Evolutionary conservation across 2,797 vertebrate species (phyloP).

Genomic region (Schizopygopsis malacanthus): DNA sequence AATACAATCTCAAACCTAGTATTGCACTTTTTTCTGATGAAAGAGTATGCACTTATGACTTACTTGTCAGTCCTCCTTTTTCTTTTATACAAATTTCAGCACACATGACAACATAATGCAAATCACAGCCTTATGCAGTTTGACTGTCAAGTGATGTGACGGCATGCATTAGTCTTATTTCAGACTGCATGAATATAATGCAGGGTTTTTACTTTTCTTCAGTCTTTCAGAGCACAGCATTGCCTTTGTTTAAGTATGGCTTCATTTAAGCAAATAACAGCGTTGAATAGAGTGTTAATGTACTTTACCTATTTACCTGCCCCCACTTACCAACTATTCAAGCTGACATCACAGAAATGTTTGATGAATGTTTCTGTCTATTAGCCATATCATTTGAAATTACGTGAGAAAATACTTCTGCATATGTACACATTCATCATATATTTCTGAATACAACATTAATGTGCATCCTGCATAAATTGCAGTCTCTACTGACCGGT

Average conservation of each 20-base stretch:
- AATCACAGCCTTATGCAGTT: not conserved
- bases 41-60: not conserved
- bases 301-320: not conserved
- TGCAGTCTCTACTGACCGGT: constrained; percentile 69
- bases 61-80: not conserved
- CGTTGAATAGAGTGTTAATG: not conserved
- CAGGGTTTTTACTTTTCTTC: not conserved
- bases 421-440: not conserved
- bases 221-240: not conserved
- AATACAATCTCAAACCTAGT: not conserved
- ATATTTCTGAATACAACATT: constrained; percentile 3
- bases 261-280: not conserved
- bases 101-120: not conserved
- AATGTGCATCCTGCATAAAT: not conserved
- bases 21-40: not conserved
- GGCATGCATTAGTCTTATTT: not conserved
- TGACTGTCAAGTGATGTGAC: not conserved
- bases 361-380: not conserved
- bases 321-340: not conserved
- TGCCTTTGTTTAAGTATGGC: not conserved
- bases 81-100: constrained; percentile 17
- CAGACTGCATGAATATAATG: not conserved
- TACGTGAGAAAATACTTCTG: not conserved
- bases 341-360: not conserved
- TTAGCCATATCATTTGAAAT: not conserved